A percentile compares a stretch with the other conserved stretches of the same genome.
Evolutionary conservation across 2,113 vertebrate species (phyloP).

Genomic region (Ciconia maguari): DNA sequence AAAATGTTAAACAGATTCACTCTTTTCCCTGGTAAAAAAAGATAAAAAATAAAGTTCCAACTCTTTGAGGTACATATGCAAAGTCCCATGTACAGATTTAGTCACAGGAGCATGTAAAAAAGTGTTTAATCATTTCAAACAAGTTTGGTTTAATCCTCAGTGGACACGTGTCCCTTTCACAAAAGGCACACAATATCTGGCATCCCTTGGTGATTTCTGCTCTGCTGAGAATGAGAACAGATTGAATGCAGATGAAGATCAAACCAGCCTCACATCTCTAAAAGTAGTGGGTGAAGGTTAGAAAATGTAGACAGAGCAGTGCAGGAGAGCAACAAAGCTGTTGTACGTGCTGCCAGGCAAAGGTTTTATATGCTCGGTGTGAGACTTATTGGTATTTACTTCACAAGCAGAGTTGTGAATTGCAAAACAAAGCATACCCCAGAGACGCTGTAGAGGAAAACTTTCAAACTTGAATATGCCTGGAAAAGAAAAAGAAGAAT

Average conservation of each 20-base stretch:
- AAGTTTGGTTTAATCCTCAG: background rate
- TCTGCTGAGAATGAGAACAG: background rate
- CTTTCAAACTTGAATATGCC: constrained; percentile 5
- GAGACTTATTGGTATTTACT: constrained; percentile 42
- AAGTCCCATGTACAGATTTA: background rate
- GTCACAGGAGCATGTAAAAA: background rate
- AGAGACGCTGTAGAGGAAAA: background rate
- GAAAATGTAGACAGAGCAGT: background rate
- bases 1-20: background rate
- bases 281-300: constrained; percentile 19
- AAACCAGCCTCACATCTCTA: constrained; percentile 1
- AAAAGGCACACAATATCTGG: background rate
- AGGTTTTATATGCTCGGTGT: background rate
- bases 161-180: background rate
- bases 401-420: constrained; percentile 41
- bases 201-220: background rate
- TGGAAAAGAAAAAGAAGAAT: background rate
- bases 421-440: constrained; percentile 42
- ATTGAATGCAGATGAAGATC: constrained; percentile 23
- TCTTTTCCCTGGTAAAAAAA: background rate
- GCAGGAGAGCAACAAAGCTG: constrained; percentile 21
- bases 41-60: background rate
- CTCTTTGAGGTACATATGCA: background rate
- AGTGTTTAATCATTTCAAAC: background rate
- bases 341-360: background rate